These are phyloP conservation scores for Ceratosolen fusciceps DNA, from an alignment of 1,140 invertebrate species.

Conservation along the genomic window DNA sequence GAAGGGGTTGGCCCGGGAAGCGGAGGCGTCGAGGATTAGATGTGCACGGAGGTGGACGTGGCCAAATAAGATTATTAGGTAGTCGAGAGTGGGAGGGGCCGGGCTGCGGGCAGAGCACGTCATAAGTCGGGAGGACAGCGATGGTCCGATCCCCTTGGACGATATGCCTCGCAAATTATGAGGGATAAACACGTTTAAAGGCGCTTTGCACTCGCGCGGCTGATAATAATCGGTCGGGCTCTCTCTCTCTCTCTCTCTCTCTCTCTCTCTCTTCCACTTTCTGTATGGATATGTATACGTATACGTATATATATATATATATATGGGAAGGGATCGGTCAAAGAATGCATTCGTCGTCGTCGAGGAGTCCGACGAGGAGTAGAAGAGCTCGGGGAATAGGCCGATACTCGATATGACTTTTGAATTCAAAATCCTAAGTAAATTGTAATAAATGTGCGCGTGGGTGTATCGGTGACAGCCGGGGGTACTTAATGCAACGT, in stretches of 20 bases:
- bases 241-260: too few species aligned
- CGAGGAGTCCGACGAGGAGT: constrained; percentile 23
- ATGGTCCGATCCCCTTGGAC: constrained; percentile 9
- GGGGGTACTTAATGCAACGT: constrained; percentile 8
- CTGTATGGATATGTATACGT: too few species aligned
- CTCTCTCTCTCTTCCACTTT: too few species aligned
- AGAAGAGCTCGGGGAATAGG: not conserved
- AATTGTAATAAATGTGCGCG: constrained; percentile 35
- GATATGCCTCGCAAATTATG: constrained; percentile 45
- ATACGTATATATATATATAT: too few species aligned
- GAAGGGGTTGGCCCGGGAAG: not conserved
- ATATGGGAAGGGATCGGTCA: not conserved
- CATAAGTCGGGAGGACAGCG: not conserved
- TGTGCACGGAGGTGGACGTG: constrained; percentile 25
- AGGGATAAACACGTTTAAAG: constrained; percentile 46
- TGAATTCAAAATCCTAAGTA: constrained; percentile 23
- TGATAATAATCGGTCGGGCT: constrained; percentile 29
- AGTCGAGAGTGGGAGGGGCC: not conserved
- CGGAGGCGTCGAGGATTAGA: constrained; percentile 15
- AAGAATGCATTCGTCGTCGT: not conserved
- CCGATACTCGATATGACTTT: constrained; percentile 34
- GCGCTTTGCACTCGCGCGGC: not conserved
- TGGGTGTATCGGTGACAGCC: not conserved
- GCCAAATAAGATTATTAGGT: not conserved
- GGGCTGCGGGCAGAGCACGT: not conserved